A percentile compares a stretch with the other conserved stretches of the same genome.
phyloP scores from a whole-genome alignment of 2,113 vertebrate species.

The Pangasianodon hypophthalmus region DNA sequence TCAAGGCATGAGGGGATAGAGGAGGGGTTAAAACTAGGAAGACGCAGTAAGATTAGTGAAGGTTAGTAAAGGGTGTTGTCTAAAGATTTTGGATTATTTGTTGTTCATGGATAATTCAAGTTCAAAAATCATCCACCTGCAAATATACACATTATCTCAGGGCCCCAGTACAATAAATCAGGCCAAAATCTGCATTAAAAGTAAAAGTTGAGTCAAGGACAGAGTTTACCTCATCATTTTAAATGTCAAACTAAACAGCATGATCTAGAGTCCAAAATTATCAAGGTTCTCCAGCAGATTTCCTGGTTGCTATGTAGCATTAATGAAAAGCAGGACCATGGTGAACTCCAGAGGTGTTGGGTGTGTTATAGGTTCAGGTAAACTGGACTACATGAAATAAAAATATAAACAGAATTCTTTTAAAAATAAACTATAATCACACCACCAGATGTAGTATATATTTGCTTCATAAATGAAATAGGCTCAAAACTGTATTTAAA shows the following conservation, averaged over 20 bases:
- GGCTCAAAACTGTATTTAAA: slow-evolving; percentile 2
- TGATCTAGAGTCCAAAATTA: slow-evolving; percentile 48
- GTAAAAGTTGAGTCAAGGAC: slow-evolving; percentile 33
- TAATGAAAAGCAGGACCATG: slow-evolving; percentile 43
- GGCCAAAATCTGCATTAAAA: background rate
- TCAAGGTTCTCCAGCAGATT: slow-evolving; percentile 31
- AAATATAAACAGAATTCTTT: background rate
- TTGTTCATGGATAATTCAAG: background rate
- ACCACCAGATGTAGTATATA: background rate
- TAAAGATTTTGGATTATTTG: background rate
- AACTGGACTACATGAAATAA: background rate
- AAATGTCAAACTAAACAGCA: slow-evolving; percentile 50
- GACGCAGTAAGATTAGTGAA: background rate
- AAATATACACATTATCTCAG: background rate
- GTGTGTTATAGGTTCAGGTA: background rate
- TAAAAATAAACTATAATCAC: slow-evolving; percentile 1
- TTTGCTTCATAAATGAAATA: background rate
- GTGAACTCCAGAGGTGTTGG: slow-evolving; percentile 5
- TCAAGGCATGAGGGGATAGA: background rate
- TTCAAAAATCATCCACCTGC: background rate
- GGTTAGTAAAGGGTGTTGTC: background rate
- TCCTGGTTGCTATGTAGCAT: slow-evolving; percentile 47
- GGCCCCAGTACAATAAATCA: background rate
- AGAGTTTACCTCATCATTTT: slow-evolving; percentile 33
- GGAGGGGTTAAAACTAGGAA: background rate